These are phyloP conservation scores for Apamea epomidion DNA, from an alignment of 2,888 invertebrate genomes.

Conservation along the genomic window DNA sequence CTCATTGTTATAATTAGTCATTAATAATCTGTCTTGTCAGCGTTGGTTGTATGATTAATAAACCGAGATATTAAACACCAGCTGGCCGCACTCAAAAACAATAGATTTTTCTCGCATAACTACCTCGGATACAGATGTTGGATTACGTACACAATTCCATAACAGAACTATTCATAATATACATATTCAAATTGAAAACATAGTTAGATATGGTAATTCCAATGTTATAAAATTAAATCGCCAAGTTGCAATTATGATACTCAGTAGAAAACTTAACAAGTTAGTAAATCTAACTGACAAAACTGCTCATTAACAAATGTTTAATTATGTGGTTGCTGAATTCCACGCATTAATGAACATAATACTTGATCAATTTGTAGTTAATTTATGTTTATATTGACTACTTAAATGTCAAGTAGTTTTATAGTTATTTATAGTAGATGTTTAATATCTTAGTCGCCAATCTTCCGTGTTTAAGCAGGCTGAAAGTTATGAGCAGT, in stretches of 20 bases:
- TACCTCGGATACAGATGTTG: slow-evolving; percentile 41
- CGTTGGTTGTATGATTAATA: slow-evolving; percentile 81
- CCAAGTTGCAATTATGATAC: slow-evolving; percentile 51
- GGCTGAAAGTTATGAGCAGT: slow-evolving; percentile 68
- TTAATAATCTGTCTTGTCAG: slow-evolving; percentile 85
- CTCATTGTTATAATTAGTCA: slow-evolving; percentile 86
- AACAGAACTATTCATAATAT: slow-evolving; percentile 44
- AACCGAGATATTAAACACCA: slow-evolving; percentile 72
- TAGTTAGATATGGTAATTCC: slow-evolving; percentile 46
- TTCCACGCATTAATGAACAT: slow-evolving; percentile 61
- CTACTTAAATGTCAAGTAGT: slow-evolving; percentile 63
- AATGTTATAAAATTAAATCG: slow-evolving; percentile 47
- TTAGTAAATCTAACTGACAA: slow-evolving; percentile 59
- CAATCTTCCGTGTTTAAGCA: slow-evolving; percentile 61
- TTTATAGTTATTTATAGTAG: slow-evolving; percentile 55
- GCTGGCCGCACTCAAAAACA: slow-evolving; percentile 64
- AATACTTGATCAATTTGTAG: slow-evolving; percentile 69
- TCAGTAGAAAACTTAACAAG: slow-evolving; percentile 51
- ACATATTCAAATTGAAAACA: slow-evolving; percentile 48
- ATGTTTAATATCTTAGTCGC: slow-evolving; percentile 46
- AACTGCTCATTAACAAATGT: slow-evolving; percentile 68
- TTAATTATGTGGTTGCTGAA: slow-evolving; percentile 60
- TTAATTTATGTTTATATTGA: slow-evolving; percentile 64
- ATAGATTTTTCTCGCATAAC: slow-evolving; percentile 61
- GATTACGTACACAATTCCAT: slow-evolving; percentile 37